A percentile compares a stretch with the other conserved stretches of the same genome.
phyloP scores from a whole-genome alignment of 2,797 vertebrate species.

The Gobionotothen gibberifrons region DNA sequence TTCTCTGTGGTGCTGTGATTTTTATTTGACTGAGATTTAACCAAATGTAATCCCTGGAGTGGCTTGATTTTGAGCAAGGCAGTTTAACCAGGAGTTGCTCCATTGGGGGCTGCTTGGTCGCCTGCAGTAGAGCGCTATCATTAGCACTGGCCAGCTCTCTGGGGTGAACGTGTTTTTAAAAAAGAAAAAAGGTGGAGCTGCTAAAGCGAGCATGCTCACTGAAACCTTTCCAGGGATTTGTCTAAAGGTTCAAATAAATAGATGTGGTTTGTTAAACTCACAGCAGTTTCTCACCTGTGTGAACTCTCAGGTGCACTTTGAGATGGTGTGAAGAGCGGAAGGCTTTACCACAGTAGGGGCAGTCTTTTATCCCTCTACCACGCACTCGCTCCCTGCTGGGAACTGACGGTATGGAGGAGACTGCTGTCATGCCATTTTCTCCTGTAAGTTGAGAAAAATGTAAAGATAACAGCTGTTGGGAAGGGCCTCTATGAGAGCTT shows the following conservation, averaged over 20 bases:
- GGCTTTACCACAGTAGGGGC: constrained; percentile 94
- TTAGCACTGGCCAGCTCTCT: constrained; percentile 68
- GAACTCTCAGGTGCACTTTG: constrained; percentile 94
- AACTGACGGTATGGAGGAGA: constrained; percentile 73
- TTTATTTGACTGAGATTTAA: constrained; percentile 29
- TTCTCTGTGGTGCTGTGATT: not conserved
- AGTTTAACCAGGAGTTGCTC: constrained; percentile 61
- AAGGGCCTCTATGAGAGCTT: constrained; percentile 21
- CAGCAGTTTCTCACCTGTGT: constrained; percentile 89
- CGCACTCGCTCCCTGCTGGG: constrained; percentile 86
- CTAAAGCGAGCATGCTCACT: constrained; percentile 43
- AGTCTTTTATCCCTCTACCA: constrained; percentile 91
- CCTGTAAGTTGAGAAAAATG: constrained; percentile 66
- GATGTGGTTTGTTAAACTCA: constrained; percentile 60
- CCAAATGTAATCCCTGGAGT: constrained; percentile 40
- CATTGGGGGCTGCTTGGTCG: constrained; percentile 59
- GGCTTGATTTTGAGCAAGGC: constrained; percentile 50
- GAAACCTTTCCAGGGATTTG: constrained; percentile 61
- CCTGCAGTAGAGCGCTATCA: constrained; percentile 64
- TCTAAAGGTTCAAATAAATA: constrained; percentile 53
- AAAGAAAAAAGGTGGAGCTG: constrained; percentile 39
- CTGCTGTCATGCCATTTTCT: constrained; percentile 79
- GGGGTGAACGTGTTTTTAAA: constrained; percentile 47
- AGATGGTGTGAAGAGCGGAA: constrained; percentile 96
- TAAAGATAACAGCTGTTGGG: constrained; percentile 39